Percentiles rank a stretch among this genome's conserved stretches.
Conservation (phyloP, 2,797 vertebrate genomes). For the Labeo calbasu region DNA sequence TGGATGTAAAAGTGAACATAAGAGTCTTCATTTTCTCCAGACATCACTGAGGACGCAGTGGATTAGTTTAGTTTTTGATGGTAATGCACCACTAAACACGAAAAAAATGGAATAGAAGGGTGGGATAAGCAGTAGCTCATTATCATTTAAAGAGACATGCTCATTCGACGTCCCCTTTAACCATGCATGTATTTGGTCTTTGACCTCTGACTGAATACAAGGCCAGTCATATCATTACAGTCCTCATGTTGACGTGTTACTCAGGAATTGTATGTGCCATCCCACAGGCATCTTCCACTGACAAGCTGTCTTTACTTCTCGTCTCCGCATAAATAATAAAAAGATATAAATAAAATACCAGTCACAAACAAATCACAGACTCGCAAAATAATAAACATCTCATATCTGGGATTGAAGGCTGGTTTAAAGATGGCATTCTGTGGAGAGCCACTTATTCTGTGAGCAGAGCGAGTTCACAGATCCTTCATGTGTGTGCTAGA, state of each 20-base stretch:
- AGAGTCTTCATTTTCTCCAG: too few species aligned
- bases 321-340: neutral
- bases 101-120: too few species aligned
- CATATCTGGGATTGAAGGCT: constrained; percentile 14
- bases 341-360: neutral
- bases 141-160: too few species aligned
- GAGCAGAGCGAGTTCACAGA: constrained; percentile 21
- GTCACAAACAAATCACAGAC: constrained; percentile 17
- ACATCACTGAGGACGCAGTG: too few species aligned
- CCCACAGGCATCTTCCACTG: neutral
- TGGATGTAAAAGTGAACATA: too few species aligned
- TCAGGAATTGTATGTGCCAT: constrained; percentile 4
- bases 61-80: too few species aligned
- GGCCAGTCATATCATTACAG: neutral
- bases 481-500: constrained; percentile 42
- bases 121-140: too few species aligned
- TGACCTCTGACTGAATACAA: constrained; percentile 12
- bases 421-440: constrained; percentile 36
- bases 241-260: neutral
- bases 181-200: neutral
- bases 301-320: neutral
- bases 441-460: constrained; percentile 17
- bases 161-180: neutral
- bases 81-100: too few species aligned
- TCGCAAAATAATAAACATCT: constrained; percentile 16